Base-by-base conservation (phyloP, 1,140 invertebrate species). In the Drosophila punjabiensis region DNA sequence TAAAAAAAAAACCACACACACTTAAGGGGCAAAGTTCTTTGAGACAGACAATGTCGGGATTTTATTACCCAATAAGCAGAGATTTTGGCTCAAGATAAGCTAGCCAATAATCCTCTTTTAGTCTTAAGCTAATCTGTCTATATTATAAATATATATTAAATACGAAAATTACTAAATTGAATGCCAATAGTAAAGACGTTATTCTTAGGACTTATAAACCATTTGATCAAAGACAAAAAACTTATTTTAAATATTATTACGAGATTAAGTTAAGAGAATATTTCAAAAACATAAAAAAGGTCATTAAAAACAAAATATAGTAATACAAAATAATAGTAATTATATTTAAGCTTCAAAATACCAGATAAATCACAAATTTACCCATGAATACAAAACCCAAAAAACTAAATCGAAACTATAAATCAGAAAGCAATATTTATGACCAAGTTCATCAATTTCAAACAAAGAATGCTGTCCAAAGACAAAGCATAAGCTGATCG, bases 401-500 rank as follows among this genome's bases (percentile, higher is more conserved):
- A 56, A 56, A 11, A 10, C 11, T 37, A 35, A 56, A 24, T 7
- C 18, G 18, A 20, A 37, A 16, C 53, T 16, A 56, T 37, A 56
- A 56, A 20, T 56, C 33, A 24, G 13, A 33, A n/a, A 14, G 6
- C 32, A 35, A 20, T 16, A 56, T 24, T 56, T 13, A 20, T 9
- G 18, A 16, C 13, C 16, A 24, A 37, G 5, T 10, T 33, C 18
- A 56, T 37, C 35, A 58, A 28, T 5, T 28, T 28, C 9, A n/a
- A 56, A 56, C 50, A 56, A 30, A 20, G n/a, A n/a, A 65, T 13
- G 13, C n/a, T 28, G 14, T n/a, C 24, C 16, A 50, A 67, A 67
- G 32, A 30, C 16, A 16, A 59, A 28, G 11, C 56, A n/a, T 28
- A 9, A 13, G 24, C 18, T 32, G 32, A 37, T 48, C 37, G 18